Evolutionary conservation across 1,140 invertebrate genomes (phyloP), one percentile per base, ranked within the genome.

Genomic region (Rhynchophorus ferrugineus): DNA sequence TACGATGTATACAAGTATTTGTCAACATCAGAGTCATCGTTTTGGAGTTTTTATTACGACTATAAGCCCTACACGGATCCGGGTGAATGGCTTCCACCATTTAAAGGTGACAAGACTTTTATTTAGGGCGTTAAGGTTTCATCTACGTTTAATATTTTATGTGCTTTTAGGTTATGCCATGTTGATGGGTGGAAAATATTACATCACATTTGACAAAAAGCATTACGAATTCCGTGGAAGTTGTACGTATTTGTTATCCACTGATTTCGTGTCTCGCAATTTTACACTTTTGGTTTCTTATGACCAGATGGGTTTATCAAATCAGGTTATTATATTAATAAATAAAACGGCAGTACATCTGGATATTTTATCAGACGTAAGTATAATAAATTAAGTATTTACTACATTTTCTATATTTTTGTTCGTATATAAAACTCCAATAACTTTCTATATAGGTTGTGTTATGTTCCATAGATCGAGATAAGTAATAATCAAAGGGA

Each of bases 81-180:
- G 3, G 71, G 79, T 13, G 85, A 84, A 54, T 80, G 85, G 73
- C 59, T 91, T 50, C 88, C 88, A 22, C 88, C 88, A 1, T 90
- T 89, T 66, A 78, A 78, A 72, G 83, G 87, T 89, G 69, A 71
- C 59, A 66, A 45, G 19, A 35, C 44, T 51, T 38, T 48, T 44
- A 44, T 44, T 55, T 43, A 21, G 8, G 13, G 11, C 8, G 19
- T 35, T 29, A 34, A 38, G 14, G 7, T 5, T 11, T 6, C 37
- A 14, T 5, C 35, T 45, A 47, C 36, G 16, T 47, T 47, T 36
- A 50, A 35, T 43, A 5, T 44, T 35, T 48, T 17, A 13, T 41
- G 29, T 19, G 19, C 22, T 75, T 75, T 37, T 56, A 84, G 83
- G 79, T 24, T 76, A 81, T 61, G 82, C 82, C 1, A 74, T 83